Conservation (phyloP, 2,797 vertebrate species). For the Hippocampus kuda region DNA sequence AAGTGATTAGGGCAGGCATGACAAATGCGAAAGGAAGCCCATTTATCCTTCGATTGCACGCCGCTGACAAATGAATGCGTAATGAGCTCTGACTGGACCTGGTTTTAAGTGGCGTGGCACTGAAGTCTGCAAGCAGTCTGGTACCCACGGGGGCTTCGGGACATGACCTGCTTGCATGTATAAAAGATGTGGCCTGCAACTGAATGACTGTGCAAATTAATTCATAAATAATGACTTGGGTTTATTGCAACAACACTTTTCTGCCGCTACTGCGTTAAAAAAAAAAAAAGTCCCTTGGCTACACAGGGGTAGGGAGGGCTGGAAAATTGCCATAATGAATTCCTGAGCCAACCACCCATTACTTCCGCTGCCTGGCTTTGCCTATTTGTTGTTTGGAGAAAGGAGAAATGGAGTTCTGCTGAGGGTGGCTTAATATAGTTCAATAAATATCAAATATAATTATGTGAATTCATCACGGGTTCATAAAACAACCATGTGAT, state of each 20-base stretch:
- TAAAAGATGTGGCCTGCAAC: conserved; percentile 64
- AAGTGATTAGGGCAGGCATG: conserved; percentile 34
- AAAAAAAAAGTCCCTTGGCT: conserved; percentile 57
- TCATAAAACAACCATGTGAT: conserved; percentile 38
- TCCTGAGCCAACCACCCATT: conserved; percentile 66
- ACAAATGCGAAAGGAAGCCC: conserved; percentile 40
- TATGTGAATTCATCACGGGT: conserved; percentile 40
- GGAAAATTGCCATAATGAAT: conserved; percentile 69
- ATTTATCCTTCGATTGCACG: conserved; percentile 31
- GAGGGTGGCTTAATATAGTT: conserved; percentile 42
- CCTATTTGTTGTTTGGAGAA: conserved; percentile 62
- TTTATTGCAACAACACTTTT: conserved; percentile 66
- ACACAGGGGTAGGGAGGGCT: conserved; percentile 45
- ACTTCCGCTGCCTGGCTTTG: conserved; percentile 63
- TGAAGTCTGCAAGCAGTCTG: conserved; percentile 55
- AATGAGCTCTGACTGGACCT: conserved; percentile 50
- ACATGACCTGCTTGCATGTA: conserved; percentile 66
- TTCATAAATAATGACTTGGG: conserved; percentile 69
- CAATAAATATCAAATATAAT: conserved; percentile 44
- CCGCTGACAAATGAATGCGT: conserved; percentile 51
- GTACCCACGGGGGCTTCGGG: conserved; percentile 52
- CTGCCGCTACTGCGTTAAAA: conserved; percentile 55
- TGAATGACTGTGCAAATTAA: conserved; percentile 70
- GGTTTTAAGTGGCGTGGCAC: conserved; percentile 38
- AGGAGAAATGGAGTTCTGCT: conserved; percentile 47